Evolutionary conservation across 1,140 invertebrate genomes (phyloP), one percentile per base, ranked within the genome.

Genomic region (Coenobita brevimanus): DNA sequence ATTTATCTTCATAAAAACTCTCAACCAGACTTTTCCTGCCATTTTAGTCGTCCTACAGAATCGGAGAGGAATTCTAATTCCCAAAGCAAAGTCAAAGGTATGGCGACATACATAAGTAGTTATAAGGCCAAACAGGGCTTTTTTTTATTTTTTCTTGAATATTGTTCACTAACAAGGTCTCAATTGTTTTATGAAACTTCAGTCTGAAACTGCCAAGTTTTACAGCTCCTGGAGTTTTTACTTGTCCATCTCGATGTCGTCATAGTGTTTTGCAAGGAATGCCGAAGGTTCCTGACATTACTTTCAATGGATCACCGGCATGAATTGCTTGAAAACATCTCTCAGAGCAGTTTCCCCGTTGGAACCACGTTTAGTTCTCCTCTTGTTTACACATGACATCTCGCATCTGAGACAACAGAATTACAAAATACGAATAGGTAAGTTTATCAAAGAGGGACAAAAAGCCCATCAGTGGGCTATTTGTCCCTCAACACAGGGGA

Each of bases 261-360:
- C n/a, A n/a, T n/a, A n/a, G n/a, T n/a, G n/a, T n/a, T n/a, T n/a
- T n/a, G n/a, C n/a, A n/a, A n/a, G n/a, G n/a, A n/a, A n/a, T n/a
- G n/a, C n/a, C n/a, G n/a, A n/a, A 64, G 33, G 67, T 64, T 64
- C 79, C 38, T 30, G 79, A 33, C 21, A 64, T 41, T 38, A 60
- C 41, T 82, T 82, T 82, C 27, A 82, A 60, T 64, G 30, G 79
- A 64, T 10, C 41, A 38, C 57, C 79, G n/a, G n/a, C n/a, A n/a
- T 64, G 30, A 82, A 82, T 82, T 82, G 79, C 79, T 82, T 82
- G 78, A 36, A 82, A n/a, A n/a, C n/a, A n/a, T n/a, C n/a, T n/a
- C n/a, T n/a, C n/a, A n/a, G n/a, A n/a, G n/a, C n/a, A n/a, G 21
- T 43, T 41, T 33, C 64, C 21, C 80, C 80, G 71, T 69, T 69